Base-by-base conservation (phyloP, 2,113 vertebrate genomes). In the Kryptolebias marmoratus region DNA sequence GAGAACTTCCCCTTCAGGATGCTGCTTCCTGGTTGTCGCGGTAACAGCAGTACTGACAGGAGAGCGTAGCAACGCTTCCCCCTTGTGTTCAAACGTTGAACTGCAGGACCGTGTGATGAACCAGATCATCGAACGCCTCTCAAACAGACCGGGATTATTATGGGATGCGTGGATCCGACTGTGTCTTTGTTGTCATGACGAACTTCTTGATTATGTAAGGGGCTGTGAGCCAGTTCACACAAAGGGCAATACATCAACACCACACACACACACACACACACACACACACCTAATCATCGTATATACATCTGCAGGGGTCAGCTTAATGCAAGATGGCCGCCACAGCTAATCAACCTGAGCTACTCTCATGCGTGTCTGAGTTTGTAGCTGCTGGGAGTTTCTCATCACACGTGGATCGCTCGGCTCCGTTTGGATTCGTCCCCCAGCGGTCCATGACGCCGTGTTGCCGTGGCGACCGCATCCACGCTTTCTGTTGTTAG, bases 401-500 rank as follows among this genome's bases (percentile, higher is more conserved):
- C 44, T 45, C 9, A 45, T 11, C 9, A 45, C 44, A 45, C 3
- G 44, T 45, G 8, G 12, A 45, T 45, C 44, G 44, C 44, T 12
- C 11, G 28, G 12, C 22, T 73, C 45, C 53, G 63, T 74, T 75
- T 48, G 2, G 67, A 42, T 64, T 16, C 5, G 16, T 77, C 31
- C 49, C 31, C 52, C 73, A 69, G 59, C 49, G 64, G 58, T 64
- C 62, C 52, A 4, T 14, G 64, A 54, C 44, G 11, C 67, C 22
- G 22, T 30, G 16, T 59, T 62, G 56, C 77, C 78, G 89, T 76
- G 74, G 72, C 79, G 71, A 87, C 83, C 11, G 39, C 64, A 57
- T 66, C 80, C 58, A 72, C 61, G 62, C 76, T 22, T 22, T 22
- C 22, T 22, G 22, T 22, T 22, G 22, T 22, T 22, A 22, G 22